Conservation (phyloP, 2,888 invertebrate genomes). For the Drosophila emarginata region DNA sequence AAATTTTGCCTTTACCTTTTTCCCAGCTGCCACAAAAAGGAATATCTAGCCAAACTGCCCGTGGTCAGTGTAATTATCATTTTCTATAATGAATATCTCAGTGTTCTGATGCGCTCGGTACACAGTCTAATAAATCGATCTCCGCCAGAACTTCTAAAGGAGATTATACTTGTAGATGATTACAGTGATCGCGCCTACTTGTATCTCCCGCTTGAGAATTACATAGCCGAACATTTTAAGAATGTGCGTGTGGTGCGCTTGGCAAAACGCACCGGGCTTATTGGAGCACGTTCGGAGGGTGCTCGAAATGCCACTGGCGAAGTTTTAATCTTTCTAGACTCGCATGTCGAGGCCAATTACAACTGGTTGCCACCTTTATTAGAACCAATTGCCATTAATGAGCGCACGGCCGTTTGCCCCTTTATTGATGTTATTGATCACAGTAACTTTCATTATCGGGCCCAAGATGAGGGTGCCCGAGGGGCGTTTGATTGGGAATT, state of each 20-base stretch:
- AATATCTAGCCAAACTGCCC: slow-evolving; percentile 83
- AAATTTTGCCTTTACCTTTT: neutral
- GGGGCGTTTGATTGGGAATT: slow-evolving; percentile 99
- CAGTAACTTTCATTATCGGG: slow-evolving; percentile 95
- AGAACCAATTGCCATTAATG: slow-evolving; percentile 94
- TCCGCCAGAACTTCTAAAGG: slow-evolving; percentile 91
- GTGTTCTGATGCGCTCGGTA: slow-evolving; percentile 91
- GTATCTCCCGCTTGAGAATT: slow-evolving; percentile 88
- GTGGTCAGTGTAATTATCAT: slow-evolving; percentile 95
- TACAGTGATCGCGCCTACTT: slow-evolving; percentile 90
- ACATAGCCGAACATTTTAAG: slow-evolving; percentile 87
- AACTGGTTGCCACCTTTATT: slow-evolving; percentile 96
- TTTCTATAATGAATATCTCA: slow-evolving; percentile 97
- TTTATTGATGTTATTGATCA: slow-evolving; percentile 97
- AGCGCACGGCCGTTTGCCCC: slow-evolving; percentile 95
- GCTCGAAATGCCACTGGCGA: slow-evolving; percentile 90
- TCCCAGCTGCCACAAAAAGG: slow-evolving; percentile 74
- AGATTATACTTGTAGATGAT: slow-evolving; percentile 95
- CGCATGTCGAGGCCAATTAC: slow-evolving; percentile 94
- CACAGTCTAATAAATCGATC: slow-evolving; percentile 93
- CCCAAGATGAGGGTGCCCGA: slow-evolving; percentile 96
- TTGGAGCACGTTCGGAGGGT: slow-evolving; percentile 93
- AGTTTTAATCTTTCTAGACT: slow-evolving; percentile 94
- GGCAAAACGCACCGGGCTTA: slow-evolving; percentile 90
- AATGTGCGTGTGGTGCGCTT: slow-evolving; percentile 91